Conservation (phyloP, 2,888 invertebrate genomes). For the Agrochola circellaris region DNA sequence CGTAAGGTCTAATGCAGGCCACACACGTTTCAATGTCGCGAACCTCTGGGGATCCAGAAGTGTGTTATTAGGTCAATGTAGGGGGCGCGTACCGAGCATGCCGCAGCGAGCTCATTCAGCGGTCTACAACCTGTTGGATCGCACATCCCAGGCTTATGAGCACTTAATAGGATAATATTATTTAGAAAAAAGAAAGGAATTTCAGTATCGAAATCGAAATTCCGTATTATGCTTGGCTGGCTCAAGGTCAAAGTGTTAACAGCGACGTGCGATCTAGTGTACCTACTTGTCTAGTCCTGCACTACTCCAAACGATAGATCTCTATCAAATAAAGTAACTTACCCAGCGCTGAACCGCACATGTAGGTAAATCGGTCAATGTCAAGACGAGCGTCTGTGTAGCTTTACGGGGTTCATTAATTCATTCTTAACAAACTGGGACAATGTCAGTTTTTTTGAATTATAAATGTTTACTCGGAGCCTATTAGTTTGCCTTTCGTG, state of each 20-base stretch:
- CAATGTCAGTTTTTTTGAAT: background rate
- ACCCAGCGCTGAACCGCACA: background rate
- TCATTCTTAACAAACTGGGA: background rate
- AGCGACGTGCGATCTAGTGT: background rate
- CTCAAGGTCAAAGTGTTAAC: background rate
- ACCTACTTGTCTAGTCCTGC: background rate
- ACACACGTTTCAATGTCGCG: slow-evolving; percentile 21
- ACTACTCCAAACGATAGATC: background rate
- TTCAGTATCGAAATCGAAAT: background rate
- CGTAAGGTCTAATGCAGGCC: no score
- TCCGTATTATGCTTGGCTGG: background rate
- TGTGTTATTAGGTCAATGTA: slow-evolving; percentile 51
- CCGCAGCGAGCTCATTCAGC: slow-evolving; percentile 9
- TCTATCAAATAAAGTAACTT: background rate
- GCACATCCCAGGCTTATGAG: background rate
- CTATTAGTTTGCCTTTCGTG: background rate
- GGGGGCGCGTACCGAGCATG: background rate
- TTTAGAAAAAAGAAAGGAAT: background rate
- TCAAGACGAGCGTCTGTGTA: background rate
- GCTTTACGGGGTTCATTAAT: background rate
- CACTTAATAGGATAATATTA: background rate
- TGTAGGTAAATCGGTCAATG: slow-evolving; percentile 5
- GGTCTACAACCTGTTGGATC: slow-evolving; percentile 46
- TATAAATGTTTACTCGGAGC: background rate
- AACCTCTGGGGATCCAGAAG: background rate